Conservation (phyloP, 2,113 vertebrate species). For the Hyperopisus bebe region DNA sequence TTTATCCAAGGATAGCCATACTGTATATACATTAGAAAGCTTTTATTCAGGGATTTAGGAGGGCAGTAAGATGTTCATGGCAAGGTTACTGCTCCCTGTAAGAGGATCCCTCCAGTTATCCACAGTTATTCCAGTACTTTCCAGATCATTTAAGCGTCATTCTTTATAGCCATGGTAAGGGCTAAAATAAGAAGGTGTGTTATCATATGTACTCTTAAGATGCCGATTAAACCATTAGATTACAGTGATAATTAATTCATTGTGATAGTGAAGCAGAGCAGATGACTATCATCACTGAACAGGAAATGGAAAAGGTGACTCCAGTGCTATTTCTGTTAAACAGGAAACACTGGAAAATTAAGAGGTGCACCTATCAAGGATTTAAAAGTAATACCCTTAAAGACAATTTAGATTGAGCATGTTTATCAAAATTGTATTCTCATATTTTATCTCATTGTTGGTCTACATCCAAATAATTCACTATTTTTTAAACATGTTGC, state of each 20-base stretch:
- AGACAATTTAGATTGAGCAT: constrained; percentile 3
- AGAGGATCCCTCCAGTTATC: neutral
- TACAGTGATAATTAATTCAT: constrained; percentile 23
- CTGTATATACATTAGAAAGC: neutral
- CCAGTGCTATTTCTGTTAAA: constrained; percentile 18
- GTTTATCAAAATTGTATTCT: neutral
- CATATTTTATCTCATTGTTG: neutral
- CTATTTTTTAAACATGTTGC: neutral
- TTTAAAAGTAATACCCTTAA: neutral
- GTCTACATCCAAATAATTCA: neutral
- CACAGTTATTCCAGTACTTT: neutral
- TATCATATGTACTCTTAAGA: constrained; percentile 1
- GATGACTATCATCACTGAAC: constrained; percentile 20
- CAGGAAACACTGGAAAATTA: constrained; percentile 2
- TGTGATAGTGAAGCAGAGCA: constrained; percentile 19
- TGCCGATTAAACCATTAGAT: constrained; percentile 36
- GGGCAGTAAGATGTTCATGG: neutral
- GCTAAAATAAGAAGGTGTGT: constrained; percentile 30
- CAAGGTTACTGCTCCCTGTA: neutral
- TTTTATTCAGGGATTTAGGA: neutral
- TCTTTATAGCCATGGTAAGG: constrained; percentile 31
- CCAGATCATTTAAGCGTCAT: constrained; percentile 6
- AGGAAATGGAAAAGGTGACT: constrained; percentile 18
- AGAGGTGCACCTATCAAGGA: neutral
- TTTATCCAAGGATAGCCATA: neutral